Evolutionary conservation across 1,140 invertebrate species (phyloP).

Genomic region (Brachionus angularis): DNA sequence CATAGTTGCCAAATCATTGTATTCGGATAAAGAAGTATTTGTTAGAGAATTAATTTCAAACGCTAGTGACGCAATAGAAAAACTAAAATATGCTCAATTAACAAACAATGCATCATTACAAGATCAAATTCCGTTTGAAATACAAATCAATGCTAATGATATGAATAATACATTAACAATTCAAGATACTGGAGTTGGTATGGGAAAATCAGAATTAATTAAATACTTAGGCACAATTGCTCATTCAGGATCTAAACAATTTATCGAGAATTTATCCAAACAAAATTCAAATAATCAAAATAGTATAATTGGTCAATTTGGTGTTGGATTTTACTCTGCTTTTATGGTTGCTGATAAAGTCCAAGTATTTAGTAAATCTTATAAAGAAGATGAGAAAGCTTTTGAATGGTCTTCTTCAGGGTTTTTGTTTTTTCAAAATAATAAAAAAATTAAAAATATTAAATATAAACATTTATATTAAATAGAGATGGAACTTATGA

Average conservation of each 20-base stretch:
- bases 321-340: slow-evolving; percentile 93
- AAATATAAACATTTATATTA: slow-evolving; percentile 44
- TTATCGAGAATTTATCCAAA: slow-evolving; percentile 74
- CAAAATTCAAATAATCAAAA: slow-evolving; percentile 60
- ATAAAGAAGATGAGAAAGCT: slow-evolving; percentile 62
- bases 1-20: slow-evolving; percentile 92
- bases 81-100: slow-evolving; percentile 68
- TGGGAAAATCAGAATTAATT: slow-evolving; percentile 84
- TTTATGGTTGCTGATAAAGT: slow-evolving; percentile 95
- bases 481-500: slow-evolving; percentile 77
- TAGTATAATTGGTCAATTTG: slow-evolving; percentile 90
- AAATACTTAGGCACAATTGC: slow-evolving; percentile 90
- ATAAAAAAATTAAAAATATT: slow-evolving; percentile 14
- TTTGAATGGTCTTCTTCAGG: slow-evolving; percentile 84
- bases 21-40: slow-evolving; percentile 96
- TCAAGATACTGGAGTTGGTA: slow-evolving; percentile 86
- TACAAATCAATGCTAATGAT: slow-evolving; percentile 83
- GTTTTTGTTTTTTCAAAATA: slow-evolving; percentile 61
- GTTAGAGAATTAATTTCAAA: slow-evolving; percentile 92
- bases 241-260: slow-evolving; percentile 74
- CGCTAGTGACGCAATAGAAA: slow-evolving; percentile 92
- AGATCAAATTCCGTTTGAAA: slow-evolving; percentile 66
- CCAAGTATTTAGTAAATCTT: slow-evolving; percentile 75
- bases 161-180: slow-evolving; percentile 76
- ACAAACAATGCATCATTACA: slow-evolving; percentile 55